These are phyloP conservation scores for Dromaius novaehollandiae DNA, from an alignment of 2,113 vertebrate genomes.

Conservation along the genomic window DNA sequence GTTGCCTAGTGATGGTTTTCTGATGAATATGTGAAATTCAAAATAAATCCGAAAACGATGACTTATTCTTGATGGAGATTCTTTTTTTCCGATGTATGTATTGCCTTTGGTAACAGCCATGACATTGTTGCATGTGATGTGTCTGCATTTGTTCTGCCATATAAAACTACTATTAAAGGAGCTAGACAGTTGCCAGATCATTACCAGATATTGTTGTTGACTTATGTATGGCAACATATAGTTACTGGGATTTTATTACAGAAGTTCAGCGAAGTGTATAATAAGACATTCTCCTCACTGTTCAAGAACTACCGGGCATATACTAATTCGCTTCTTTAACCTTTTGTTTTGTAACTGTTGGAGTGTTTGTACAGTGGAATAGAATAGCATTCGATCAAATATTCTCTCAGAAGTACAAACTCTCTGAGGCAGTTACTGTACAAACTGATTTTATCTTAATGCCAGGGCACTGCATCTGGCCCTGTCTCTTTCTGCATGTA, in stretches of 20 bases:
- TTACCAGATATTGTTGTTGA: background rate
- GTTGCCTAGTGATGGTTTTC: background rate
- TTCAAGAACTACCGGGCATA: background rate
- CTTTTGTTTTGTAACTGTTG: conserved; percentile 17
- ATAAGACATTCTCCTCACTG: background rate
- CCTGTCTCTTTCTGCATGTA: background rate
- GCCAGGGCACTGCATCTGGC: background rate
- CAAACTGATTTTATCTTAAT: conserved; percentile 34
- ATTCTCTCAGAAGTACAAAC: background rate
- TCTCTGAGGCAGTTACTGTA: background rate
- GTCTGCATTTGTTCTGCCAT: background rate
- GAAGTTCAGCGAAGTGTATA: background rate
- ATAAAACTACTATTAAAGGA: background rate
- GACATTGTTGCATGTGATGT: background rate
- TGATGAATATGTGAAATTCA: background rate
- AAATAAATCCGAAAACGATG: background rate
- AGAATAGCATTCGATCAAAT: background rate
- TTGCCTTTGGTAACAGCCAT: background rate
- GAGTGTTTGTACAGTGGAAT: background rate
- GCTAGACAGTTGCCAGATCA: background rate
- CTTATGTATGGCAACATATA: background rate
- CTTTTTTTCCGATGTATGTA: background rate
- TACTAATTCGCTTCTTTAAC: background rate
- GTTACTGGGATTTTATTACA: background rate
- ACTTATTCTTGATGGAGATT: background rate